Evolutionary conservation across 2,888 invertebrate genomes (phyloP), one percentile per base, ranked within the genome.

Genomic region (Herminia tarsipennalis): DNA sequence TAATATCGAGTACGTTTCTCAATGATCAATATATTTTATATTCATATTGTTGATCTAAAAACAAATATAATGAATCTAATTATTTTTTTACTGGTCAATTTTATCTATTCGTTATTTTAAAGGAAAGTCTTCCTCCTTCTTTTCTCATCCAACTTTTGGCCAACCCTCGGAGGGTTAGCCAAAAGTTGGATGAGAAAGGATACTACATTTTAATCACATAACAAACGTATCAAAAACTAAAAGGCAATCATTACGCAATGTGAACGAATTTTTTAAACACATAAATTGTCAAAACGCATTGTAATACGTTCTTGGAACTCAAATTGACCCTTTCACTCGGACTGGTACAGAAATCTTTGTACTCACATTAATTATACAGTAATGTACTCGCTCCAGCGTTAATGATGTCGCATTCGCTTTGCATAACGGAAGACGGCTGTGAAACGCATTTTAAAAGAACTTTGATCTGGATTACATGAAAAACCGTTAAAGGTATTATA

Each of bases 271-370:
- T n/a, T 20, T 12, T 35, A 22, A 10, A 18, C 17, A 39, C 48
- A 57, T 60, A 66, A 69, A 61, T 67, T 63, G 55, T 45, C 57
- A 56, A 55, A 56, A 59, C 54, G 51, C 40, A 60, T 49, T 55
- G 50, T 51, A 47, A 54, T 38, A 36, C 37, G 40, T 66, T 58
- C 59, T 42, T 39, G 46, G 59, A 56, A 56, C 47, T 28, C 38
- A 25, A 64, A 72, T 60, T 68, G 54, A 65, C 62, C 76, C 73
- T 76, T 76, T 74, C 76, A 73, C 75, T 70, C 10, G 17, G n/a
- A 9, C 16, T 25, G 5, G 17, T 32, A 37, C 43, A 52, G 41
- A 49, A 52, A 56, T 45, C 48, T 38, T 49, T 21, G 46, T 28
- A 14, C 20, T 16, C 22, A 13, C 48, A 54, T 56, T 49, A 18